phyloP scores from a whole-genome alignment of 2,888 invertebrate species.

The Drosophila barbarae region DNA sequence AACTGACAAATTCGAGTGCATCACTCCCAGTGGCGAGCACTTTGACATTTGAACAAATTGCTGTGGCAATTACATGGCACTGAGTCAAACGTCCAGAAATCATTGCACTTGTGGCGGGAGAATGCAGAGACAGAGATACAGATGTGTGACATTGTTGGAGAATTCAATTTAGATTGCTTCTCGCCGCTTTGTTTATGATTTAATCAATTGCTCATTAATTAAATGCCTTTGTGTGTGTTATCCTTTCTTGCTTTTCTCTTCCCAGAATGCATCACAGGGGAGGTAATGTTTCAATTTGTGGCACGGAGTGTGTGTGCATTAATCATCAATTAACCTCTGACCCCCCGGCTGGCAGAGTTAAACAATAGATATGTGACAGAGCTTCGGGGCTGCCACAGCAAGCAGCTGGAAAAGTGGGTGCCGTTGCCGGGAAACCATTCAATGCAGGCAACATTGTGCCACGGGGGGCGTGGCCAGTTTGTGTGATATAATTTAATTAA shows the following conservation, averaged over 20 bases:
- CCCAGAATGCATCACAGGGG: neutral
- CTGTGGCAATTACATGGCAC: constrained; percentile 60
- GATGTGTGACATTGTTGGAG: constrained; percentile 37
- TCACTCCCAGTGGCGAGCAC: constrained; percentile 18
- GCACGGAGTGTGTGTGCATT: constrained; percentile 47
- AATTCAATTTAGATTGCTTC: constrained; percentile 54
- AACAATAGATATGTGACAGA: constrained; percentile 49
- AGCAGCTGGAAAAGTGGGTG: neutral
- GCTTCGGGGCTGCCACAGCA: constrained; percentile 5
- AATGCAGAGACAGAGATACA: constrained; percentile 23
- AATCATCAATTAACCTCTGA: constrained; percentile 71
- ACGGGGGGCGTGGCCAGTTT: constrained; percentile 41
- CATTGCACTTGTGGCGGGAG: constrained; percentile 59
- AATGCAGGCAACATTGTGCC: constrained; percentile 12
- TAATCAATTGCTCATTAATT: constrained; percentile 73
- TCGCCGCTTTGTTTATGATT: constrained; percentile 67
- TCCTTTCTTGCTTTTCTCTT: neutral
- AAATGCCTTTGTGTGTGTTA: constrained; percentile 49
- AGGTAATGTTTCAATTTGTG: constrained; percentile 59
- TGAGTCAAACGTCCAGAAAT: constrained; percentile 58
- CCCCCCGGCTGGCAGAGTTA: constrained; percentile 33
- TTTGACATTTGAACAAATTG: constrained; percentile 67
- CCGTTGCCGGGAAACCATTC: constrained; percentile 12
- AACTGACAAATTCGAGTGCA: constrained; percentile 52
- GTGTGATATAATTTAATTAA: constrained; percentile 63